These are phyloP conservation scores for Melieria omissa DNA, from an alignment of 2,888 invertebrate species.

Conservation along the genomic window DNA sequence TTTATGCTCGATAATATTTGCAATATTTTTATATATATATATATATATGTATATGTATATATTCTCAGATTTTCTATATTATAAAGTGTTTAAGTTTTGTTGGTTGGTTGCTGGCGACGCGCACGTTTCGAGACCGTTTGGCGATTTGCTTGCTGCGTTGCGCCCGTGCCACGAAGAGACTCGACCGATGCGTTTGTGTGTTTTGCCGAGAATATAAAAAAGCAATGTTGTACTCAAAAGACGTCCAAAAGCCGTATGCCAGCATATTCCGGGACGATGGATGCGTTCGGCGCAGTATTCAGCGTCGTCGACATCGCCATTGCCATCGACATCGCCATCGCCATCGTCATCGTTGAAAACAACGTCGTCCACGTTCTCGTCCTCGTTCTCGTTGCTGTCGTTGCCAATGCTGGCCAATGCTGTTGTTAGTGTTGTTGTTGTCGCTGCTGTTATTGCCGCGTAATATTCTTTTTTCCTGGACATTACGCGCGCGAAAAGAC, in stretches of 20 bases:
- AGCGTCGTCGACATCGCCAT: conserved; percentile 23
- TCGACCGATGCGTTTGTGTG: conserved; percentile 35
- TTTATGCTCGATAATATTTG: conserved; percentile 29
- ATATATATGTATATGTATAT: conserved; percentile 24
- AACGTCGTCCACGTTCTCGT: conserved; percentile 13
- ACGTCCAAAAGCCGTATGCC: conserved; percentile 65
- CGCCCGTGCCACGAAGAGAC: conserved; percentile 34
- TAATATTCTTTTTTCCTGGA: conserved; percentile 25
- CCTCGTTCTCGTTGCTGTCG: conserved; percentile 27
- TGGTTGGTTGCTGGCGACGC: conserved; percentile 23
- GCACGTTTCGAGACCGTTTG: conserved; percentile 33
- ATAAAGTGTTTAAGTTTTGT: conserved; percentile 43
- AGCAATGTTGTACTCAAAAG: conserved; percentile 65
- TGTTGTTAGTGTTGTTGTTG: conserved; percentile 14
- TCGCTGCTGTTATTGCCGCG: conserved; percentile 14
- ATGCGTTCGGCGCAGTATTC: conserved; percentile 63
- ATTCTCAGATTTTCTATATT: conserved; percentile 39
- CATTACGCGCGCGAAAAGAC: conserved; percentile 32
- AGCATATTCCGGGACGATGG: conserved; percentile 63
- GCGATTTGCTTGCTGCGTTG: conserved; percentile 47
- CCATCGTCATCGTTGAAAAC: conserved; percentile 24
- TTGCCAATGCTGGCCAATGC: conserved; percentile 24
- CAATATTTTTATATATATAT: conserved; percentile 24
- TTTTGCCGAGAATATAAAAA: conserved; percentile 63
- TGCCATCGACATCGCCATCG: conserved; percentile 12